Base-by-base conservation (phyloP, 1,140 invertebrate genomes). In the Zophobas atratus region DNA sequence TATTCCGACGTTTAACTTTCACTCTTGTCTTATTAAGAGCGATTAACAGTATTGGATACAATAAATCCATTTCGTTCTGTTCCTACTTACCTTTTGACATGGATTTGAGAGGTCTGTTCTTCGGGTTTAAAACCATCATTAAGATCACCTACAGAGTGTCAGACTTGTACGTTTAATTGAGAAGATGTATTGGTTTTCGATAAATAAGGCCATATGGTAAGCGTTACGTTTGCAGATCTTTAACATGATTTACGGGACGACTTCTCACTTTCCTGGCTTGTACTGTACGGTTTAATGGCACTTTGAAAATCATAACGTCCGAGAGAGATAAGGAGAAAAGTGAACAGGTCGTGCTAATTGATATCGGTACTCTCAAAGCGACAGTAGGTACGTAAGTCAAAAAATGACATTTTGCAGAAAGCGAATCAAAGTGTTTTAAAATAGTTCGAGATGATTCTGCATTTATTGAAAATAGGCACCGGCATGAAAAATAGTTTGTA, bases 121-220 rank as follows among this genome's bases (percentile, higher is more conserved):
- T 20, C 49, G 49, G 49, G 6, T 20, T 51, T 51, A 51, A 51
- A 8, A 46, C 43, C 43, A 20, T 51, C 60, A 67, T 67, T 67
- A 67, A 67, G 43, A 67, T 67, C 60, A 60, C 53, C 56, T 56
- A n/a, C 51, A 49, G 34, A 57, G 73, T 33, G 56, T 3, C 43
- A 53, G 76, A 46, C 53, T 72, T 73, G 43, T 77, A 36, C 39
- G 67, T 79, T 63, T 79, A 78, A 78, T 80, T 55, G 76, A 67
- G 34, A n/a, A 73, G 72, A 75, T 75, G 73, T 80, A 80, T 78
- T 76, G 53, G 72, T 80, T 78, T 78, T 53, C 51, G 75, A 76
- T 77, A 76, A 77, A 80, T 72, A 63, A 78, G 72, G 75, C 76
- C 79, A 80, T 80, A 80, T 80, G 79, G 79, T 70, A 80, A 80